phyloP scores from a whole-genome alignment of 2,888 invertebrate genomes.

The Cremastobaeus sp. region DNA sequence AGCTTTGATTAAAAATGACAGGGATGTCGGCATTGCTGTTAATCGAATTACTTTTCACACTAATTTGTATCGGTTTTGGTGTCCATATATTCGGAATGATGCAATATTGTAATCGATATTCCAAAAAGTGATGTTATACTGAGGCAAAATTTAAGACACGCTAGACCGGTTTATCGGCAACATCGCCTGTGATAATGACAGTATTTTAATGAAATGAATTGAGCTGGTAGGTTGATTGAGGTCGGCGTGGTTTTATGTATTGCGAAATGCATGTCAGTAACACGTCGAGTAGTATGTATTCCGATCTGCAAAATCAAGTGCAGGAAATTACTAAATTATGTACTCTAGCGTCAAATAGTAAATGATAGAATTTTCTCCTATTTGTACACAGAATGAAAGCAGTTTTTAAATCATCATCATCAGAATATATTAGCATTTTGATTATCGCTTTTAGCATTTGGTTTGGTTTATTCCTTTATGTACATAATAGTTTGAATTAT shows the following conservation, averaged over 20 bases:
- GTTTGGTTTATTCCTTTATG: no score
- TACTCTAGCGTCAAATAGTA: no score
- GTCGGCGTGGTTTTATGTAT: constrained; percentile 19
- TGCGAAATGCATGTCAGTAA: constrained; percentile 16
- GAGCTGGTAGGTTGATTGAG: constrained; percentile 15
- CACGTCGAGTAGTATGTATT: no score
- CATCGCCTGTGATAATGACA: constrained; percentile 23
- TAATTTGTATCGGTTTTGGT: constrained; percentile 25
- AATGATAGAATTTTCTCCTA: no score
- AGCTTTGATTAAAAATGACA: constrained; percentile 25
- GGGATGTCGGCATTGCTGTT: background rate
- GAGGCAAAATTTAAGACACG: constrained; percentile 41
- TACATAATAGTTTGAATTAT: no score
- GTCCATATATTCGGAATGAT: constrained; percentile 8
- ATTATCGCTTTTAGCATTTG: no score
- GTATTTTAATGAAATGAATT: constrained; percentile 40
- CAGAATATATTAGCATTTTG: no score
- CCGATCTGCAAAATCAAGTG: no score
- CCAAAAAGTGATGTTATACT: constrained; percentile 40
- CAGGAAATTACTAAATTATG: no score
- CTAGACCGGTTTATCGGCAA: constrained; percentile 32
- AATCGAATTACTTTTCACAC: constrained; percentile 36
- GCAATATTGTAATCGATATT: constrained; percentile 36
- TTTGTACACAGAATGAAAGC: no score
- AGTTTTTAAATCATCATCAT: no score